Evolutionary conservation across 2,888 invertebrate genomes (phyloP).

Genomic region (Synergus laeviventris): DNA sequence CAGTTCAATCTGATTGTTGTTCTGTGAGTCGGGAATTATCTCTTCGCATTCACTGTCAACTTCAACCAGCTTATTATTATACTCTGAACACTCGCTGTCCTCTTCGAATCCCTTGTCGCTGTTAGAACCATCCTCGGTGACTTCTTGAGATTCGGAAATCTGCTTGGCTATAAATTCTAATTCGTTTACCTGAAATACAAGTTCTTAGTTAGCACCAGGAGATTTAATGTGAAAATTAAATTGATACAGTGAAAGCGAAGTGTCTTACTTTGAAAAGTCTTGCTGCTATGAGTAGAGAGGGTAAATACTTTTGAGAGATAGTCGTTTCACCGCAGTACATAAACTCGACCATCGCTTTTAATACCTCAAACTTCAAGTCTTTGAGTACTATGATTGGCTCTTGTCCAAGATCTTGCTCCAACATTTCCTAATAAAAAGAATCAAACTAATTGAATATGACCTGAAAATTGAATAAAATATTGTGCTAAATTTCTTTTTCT

Average conservation of each 20-base stretch:
- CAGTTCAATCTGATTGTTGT: conserved; percentile 43
- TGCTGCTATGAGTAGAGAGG: conserved; percentile 83
- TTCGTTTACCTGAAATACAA: conserved; percentile 67
- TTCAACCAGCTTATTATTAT: conserved; percentile 42
- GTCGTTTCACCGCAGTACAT: conserved; percentile 88
- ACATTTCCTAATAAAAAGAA: conserved; percentile 69
- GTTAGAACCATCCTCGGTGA: conserved; percentile 41
- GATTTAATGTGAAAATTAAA: background rate
- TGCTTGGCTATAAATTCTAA: conserved; percentile 67
- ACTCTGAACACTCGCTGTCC: conserved; percentile 43
- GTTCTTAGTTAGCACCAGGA: conserved; percentile 12
- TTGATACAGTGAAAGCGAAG: conserved; percentile 13
- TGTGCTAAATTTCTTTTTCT: background rate
- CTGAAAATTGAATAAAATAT: conserved; percentile 14
- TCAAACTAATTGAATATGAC: conserved; percentile 15
- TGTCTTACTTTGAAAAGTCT: conserved; percentile 82
- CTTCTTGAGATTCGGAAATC: conserved; percentile 59
- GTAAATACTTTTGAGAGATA: conserved; percentile 82
- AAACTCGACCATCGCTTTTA: conserved; percentile 85
- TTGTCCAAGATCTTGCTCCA: conserved; percentile 75
- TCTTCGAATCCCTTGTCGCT: conserved; percentile 46
- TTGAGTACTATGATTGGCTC: conserved; percentile 78
- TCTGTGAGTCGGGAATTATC: conserved; percentile 43
- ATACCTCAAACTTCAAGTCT: conserved; percentile 84
- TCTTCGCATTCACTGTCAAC: conserved; percentile 41